Evolutionary conservation across 2,113 vertebrate genomes (phyloP).

Genomic region (Stigmatopora argus): DNA sequence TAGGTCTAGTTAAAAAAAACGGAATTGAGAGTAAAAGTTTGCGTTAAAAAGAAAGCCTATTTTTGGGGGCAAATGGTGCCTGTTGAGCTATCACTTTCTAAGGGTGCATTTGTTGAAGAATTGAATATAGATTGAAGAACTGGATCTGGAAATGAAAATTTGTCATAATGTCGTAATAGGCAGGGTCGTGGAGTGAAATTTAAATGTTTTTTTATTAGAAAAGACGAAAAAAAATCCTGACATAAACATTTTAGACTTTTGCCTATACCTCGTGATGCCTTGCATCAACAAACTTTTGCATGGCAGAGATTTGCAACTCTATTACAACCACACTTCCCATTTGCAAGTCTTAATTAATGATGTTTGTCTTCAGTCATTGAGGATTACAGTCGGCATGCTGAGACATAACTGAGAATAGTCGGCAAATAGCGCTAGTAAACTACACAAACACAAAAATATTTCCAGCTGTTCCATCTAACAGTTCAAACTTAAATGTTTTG

Average conservation of each 20-base stretch:
- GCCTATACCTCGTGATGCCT: neutral
- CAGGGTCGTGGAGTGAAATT: too few species aligned
- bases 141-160: too few species aligned
- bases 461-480: neutral
- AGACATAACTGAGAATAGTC: neutral
- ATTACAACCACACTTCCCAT: neutral
- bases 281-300: conserved; percentile 1
- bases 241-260: neutral
- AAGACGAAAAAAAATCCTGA: too few species aligned
- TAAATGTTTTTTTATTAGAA: too few species aligned
- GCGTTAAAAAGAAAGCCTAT: neutral
- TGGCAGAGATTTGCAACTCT: conserved; percentile 1
- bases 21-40: neutral
- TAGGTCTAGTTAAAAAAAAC: neutral
- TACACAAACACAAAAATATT: neutral
- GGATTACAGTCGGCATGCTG: conserved; percentile 4
- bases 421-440: neutral
- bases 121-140: too few species aligned
- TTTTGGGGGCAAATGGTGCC: too few species aligned
- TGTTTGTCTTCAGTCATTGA: conserved; percentile 2
- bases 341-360: conserved; percentile 10
- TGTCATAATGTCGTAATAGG: too few species aligned
- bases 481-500: neutral
- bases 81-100: too few species aligned
- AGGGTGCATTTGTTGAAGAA: too few species aligned